Base-by-base conservation (phyloP, 2,797 vertebrate species). In the Heteromormyrus szaboi region DNA sequence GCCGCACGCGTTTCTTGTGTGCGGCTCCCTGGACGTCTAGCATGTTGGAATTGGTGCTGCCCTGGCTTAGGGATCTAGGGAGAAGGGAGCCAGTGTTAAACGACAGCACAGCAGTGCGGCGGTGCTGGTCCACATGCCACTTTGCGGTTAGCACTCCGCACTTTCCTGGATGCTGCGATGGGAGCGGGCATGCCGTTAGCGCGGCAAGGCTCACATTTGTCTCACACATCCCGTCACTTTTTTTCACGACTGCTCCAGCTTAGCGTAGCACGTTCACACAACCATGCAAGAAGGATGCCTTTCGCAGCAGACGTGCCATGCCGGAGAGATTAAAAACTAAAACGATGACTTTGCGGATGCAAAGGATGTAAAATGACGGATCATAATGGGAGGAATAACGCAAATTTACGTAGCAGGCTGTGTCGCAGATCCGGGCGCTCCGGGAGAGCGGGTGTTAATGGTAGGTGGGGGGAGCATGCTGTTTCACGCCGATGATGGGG, bases 1-100 rank as follows among this genome's bases (percentile, higher is more conserved):
- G 97, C 0, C 98, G 96, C 0, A 97, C 97, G 0, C 98, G 96
- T 92, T 99, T 99, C 93, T 99, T 99, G 90, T 99, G 98, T 44
- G 95, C 97, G 0, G 96, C 96, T 53, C 96, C 97, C 91, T 99
- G 98, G n/a, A 99, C 97, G 2, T 99, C 98, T 91, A 99, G 94
- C 97, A 99, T 96, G 94, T 98, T 99, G 1, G 98, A 99, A 94
- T 97, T 99, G 8, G 98, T 99, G 95, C 98, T 99, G 94, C 98
- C 98, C 93, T 99, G 98, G 93, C 98, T 99, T 92, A 99, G 90
- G 85, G 98, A 99, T 93, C 98, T 99, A 90, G 87, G 11, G 37
- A 33, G 33, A 11, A 37, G 89, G 2, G 54, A 88, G 44, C 9
- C 7, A 0, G 48, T 4, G 29, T 54, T 37, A 54, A 0, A 51